Conservation (phyloP, 2,113 vertebrate species). For the Aphyosemion australe region DNA sequence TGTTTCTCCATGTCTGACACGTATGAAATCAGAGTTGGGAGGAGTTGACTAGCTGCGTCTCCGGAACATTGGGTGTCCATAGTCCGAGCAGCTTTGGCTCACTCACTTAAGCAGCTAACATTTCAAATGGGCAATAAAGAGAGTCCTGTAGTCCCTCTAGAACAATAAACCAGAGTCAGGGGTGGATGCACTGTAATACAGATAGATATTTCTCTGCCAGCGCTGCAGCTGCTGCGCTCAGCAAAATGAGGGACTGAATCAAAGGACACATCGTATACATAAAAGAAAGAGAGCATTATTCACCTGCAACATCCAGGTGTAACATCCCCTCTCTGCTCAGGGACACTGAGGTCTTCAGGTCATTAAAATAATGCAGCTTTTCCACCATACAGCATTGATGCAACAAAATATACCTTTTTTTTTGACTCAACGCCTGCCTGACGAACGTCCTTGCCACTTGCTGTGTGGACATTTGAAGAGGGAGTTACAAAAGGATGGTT, state of each 20-base stretch:
- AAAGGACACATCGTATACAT: constrained; percentile 36
- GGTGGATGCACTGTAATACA: constrained; percentile 62
- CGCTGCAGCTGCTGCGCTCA: constrained; percentile 56
- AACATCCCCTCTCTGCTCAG: constrained; percentile 10
- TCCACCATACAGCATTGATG: not conserved
- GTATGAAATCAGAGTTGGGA: constrained; percentile 38
- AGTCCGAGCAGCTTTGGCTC: constrained; percentile 53
- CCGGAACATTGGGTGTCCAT: constrained; percentile 54
- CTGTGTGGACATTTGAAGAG: not conserved
- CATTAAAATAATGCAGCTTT: constrained; percentile 17
- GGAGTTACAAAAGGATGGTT: constrained; percentile 27
- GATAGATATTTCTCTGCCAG: constrained; percentile 63
- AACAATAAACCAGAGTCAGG: constrained; percentile 69
- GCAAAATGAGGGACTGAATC: constrained; percentile 49
- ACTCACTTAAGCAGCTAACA: constrained; percentile 68
- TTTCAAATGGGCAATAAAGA: constrained; percentile 67
- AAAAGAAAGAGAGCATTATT: constrained; percentile 15
- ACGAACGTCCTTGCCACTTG: constrained; percentile 1
- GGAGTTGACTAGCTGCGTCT: constrained; percentile 24
- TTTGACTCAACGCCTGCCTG: not conserved
- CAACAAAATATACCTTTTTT: not conserved
- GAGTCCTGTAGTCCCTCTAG: constrained; percentile 54
- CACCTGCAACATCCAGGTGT: constrained; percentile 26
- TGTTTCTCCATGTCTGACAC: constrained; percentile 49
- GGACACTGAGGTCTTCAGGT: not conserved